Base-by-base conservation (phyloP, 2,888 invertebrate species). In the Cryptus armator region DNA sequence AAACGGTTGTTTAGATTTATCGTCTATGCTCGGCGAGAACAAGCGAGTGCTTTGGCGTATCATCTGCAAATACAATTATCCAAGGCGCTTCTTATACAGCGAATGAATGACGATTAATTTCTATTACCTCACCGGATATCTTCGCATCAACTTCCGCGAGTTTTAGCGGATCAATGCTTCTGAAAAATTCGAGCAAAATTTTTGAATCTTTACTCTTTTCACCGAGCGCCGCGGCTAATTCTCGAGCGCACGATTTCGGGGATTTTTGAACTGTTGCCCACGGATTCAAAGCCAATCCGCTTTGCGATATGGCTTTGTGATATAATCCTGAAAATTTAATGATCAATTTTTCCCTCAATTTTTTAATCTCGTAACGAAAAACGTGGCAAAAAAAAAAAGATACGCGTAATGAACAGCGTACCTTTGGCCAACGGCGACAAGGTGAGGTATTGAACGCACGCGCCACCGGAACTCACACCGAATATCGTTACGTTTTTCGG, bases 291-390 rank as follows among this genome's bases (percentile, higher is more conserved):
- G 76, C 84, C 0, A 87, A 87, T 2, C 92, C 93, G 51, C 93
- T 93, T 77, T 93, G 92, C 0, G 81, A 9, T 62, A 93, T 92
- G 0, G 89, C 92, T 81, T 92, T 93, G 70, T 93, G 92, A 67
- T 91, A 93, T 43, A 93, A 86, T 68, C 92, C 93, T 93, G 66
- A 10, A 84, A 85, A 62, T 46, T 24, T 16, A 19, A 19, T 19
- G 24, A 24, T 4, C 37, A 0, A 56, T 24, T 19, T 3, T 56
- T 10, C 12, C 2, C 12, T 56, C 4, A 4, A 56, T 19, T 56
- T 4, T 24, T 24, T 37, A 5, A 4, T 56, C 19, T 16, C 3
- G 19, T 19, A 16, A 53, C 7, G 16, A 53, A 16, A n/a, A 24
- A 24, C 24, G 3, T 1, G 24, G 24, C 24, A 7, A 51, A 51